These are phyloP conservation scores for Oligia strigilis DNA, from an alignment of 2,888 invertebrate species.

Conservation along the genomic window DNA sequence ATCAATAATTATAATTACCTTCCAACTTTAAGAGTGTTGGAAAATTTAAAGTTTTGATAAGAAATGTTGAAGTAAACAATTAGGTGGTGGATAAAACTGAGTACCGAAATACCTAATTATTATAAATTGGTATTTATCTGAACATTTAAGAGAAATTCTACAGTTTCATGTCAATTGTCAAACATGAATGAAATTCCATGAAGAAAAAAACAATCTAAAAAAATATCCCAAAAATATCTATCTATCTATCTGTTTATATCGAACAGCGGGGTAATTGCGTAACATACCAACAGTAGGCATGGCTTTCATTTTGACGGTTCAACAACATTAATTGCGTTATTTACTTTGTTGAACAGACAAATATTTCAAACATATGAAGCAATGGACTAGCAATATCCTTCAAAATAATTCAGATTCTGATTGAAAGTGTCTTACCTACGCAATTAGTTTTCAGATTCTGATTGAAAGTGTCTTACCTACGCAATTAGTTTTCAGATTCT, in stretches of 20 bases:
- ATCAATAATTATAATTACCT: conserved; percentile 30
- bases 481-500: conserved; percentile 1
- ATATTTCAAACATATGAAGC: too few relatives aligned
- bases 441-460: conserved; percentile 2
- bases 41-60: conserved; percentile 57
- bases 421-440: too few relatives aligned
- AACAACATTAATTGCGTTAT: too few relatives aligned
- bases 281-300: too few relatives aligned
- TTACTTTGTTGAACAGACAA: too few relatives aligned
- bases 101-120: conserved; percentile 15
- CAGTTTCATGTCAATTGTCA: neutral
- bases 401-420: too few relatives aligned
- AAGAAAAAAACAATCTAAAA: too few relatives aligned
- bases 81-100: conserved; percentile 47
- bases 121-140: neutral
- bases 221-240: neutral
- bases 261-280: neutral
- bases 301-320: too few relatives aligned
- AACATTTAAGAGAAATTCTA: neutral
- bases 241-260: neutral
- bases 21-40: conserved; percentile 32
- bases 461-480: too few relatives aligned
- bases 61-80: conserved; percentile 39
- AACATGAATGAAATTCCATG: too few relatives aligned
- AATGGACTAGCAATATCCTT: too few relatives aligned